These are phyloP conservation scores for Prionailurus viverrinus DNA, from an alignment of 2,113 vertebrate genomes.

Conservation along the genomic window DNA sequence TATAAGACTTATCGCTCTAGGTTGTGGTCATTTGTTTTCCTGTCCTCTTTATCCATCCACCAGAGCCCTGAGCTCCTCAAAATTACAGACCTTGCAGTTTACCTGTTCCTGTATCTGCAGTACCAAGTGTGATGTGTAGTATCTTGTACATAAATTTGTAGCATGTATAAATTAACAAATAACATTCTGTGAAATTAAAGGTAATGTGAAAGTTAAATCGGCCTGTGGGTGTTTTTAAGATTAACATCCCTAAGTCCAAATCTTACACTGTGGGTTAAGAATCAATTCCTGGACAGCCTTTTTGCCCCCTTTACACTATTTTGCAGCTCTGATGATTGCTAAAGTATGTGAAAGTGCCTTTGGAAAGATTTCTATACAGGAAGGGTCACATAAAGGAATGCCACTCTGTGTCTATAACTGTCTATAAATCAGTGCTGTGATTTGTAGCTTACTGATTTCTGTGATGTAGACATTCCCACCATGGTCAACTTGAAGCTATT, in stretches of 20 bases:
- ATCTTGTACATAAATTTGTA: not conserved
- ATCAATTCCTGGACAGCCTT: constrained; percentile 23
- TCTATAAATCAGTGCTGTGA: not conserved
- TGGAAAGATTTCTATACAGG: constrained; percentile 8
- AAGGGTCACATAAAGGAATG: constrained; percentile 15
- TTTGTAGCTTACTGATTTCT: constrained; percentile 28
- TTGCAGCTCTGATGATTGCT: constrained; percentile 34
- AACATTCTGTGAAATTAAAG: constrained; percentile 9
- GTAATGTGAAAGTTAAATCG: constrained; percentile 21
- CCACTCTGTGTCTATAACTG: not conserved
- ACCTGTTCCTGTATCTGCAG: not conserved
- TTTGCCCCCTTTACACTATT: constrained; percentile 4
- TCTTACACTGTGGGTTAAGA: constrained; percentile 26
- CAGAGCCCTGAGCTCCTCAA: not conserved
- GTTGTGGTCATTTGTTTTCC: constrained; percentile 30
- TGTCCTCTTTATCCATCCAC: not conserved
- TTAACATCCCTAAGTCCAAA: not conserved
- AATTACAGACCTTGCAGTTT: constrained; percentile 15
- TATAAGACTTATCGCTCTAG: not conserved
- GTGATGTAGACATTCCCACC: not conserved
- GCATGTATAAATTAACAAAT: constrained; percentile 10
- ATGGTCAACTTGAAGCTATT: constrained; percentile 38
- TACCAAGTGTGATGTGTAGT: not conserved
- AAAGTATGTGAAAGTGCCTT: constrained; percentile 48
- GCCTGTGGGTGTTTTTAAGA: constrained; percentile 32